phyloP scores from a whole-genome alignment of 2,888 invertebrate genomes.

The Drosophila paramelanica region DNA sequence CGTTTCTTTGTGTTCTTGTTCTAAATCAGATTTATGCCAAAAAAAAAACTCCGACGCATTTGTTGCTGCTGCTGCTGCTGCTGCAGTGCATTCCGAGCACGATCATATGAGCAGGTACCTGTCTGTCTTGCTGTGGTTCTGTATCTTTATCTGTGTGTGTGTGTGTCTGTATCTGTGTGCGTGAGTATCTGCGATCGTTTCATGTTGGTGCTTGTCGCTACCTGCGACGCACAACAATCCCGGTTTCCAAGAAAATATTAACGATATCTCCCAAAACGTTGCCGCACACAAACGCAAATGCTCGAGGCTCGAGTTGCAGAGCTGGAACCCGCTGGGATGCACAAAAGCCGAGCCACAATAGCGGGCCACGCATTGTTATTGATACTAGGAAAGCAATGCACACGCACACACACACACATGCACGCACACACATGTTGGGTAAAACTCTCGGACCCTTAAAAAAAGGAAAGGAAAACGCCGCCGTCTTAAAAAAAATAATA shows the following conservation, averaged over 20 bases:
- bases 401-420: constrained; percentile 20
- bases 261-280: constrained; percentile 79
- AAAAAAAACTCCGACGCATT: constrained; percentile 68
- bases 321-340: constrained; percentile 67
- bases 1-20: constrained; percentile 45
- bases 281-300: constrained; percentile 62
- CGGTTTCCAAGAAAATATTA: constrained; percentile 82
- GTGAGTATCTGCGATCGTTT: constrained; percentile 48
- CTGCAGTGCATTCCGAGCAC: constrained; percentile 61
- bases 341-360: constrained; percentile 76
- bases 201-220: constrained; percentile 55
- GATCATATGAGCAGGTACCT: constrained; percentile 72
- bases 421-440: constrained; percentile 30
- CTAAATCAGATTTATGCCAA: constrained; percentile 63
- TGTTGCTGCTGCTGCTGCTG: constrained; percentile 41
- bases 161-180: constrained; percentile 37
- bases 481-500: constrained; percentile 25
- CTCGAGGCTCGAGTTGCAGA: constrained; percentile 40
- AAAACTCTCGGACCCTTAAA: constrained; percentile 56
- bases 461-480: constrained; percentile 70
- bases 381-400: constrained; percentile 75
- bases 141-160: constrained; percentile 48
- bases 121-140: constrained; percentile 52
- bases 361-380: constrained; percentile 76
- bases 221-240: constrained; percentile 68